A percentile compares a stretch with the other conserved stretches of the same genome.
These are phyloP conservation scores for Dolichotis patagonum DNA, from an alignment of 2,113 vertebrate species.

Conservation along the genomic window DNA sequence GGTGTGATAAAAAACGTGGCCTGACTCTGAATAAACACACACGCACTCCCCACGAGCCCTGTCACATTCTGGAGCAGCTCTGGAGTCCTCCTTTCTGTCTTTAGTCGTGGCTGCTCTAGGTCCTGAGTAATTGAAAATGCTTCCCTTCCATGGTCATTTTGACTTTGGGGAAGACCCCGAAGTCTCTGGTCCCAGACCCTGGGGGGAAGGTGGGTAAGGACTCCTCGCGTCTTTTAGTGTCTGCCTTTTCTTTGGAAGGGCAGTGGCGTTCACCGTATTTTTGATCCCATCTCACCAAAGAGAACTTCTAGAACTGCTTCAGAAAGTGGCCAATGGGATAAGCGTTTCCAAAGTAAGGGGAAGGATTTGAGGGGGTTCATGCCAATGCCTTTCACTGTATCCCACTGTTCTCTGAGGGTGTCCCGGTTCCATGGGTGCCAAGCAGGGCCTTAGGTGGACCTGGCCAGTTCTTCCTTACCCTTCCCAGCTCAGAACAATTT, in stretches of 20 bases:
- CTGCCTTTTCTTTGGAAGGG: not conserved
- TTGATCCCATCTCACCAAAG: not conserved
- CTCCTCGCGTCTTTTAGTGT: fast-evolving
- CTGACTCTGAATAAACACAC: not conserved
- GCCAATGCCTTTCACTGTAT: not conserved
- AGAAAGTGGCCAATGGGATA: not conserved
- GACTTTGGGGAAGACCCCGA: not conserved
- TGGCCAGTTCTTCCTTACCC: not conserved
- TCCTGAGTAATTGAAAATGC: not conserved
- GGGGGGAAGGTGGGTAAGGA: not conserved
- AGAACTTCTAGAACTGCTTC: not conserved
- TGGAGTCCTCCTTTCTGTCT: not conserved
- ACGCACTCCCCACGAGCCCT: not conserved
- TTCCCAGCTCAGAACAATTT: not conserved
- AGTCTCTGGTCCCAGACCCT: not conserved
- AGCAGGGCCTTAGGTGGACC: not conserved
- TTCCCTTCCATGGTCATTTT: not conserved
- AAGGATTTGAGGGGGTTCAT: not conserved
- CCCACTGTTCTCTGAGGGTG: not conserved
- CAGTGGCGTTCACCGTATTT: not conserved
- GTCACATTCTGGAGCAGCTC: not conserved
- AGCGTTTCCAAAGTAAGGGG: not conserved
- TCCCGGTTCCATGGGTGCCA: too few relatives aligned
- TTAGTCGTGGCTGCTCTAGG: not conserved
- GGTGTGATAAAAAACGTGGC: not conserved